A percentile compares a stretch with the other conserved stretches of the same genome.
Conservation (phyloP, 2,888 invertebrate species). For the Hemistola chrysoprasaria region DNA sequence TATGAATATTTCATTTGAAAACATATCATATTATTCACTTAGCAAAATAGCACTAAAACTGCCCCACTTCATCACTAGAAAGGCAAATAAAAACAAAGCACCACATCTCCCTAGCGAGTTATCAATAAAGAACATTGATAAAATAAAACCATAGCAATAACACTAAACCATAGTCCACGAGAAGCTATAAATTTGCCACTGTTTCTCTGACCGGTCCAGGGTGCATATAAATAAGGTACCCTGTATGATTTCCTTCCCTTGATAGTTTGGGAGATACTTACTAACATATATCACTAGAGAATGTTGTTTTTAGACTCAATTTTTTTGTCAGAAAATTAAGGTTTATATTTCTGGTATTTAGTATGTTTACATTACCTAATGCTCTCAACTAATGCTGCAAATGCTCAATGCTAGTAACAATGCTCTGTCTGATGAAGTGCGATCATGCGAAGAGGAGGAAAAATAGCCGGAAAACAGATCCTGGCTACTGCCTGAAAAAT, state of each 20-base stretch:
- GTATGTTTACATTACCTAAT: too few relatives aligned
- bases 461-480: too few relatives aligned
- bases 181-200: constrained; percentile 39
- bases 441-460: too few relatives aligned
- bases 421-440: too few relatives aligned
- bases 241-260: constrained; percentile 17
- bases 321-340: too few relatives aligned
- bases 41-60: background rate
- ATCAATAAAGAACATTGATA: constrained; percentile 45
- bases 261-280: constrained; percentile 5
- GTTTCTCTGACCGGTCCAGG: constrained; percentile 38
- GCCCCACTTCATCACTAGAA: constrained; percentile 15
- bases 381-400: too few relatives aligned
- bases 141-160: constrained; percentile 42
- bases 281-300: background rate
- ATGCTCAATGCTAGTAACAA: too few relatives aligned
- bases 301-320: too few relatives aligned
- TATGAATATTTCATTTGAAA: too few relatives aligned
- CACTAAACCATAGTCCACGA: constrained; percentile 38
- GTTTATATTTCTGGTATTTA: too few relatives aligned
- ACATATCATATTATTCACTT: too few relatives aligned
- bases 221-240: constrained; percentile 37
- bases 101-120: constrained; percentile 31
- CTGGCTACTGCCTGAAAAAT: too few relatives aligned
- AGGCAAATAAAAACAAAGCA: constrained; percentile 21